Evolutionary conservation across 2,888 invertebrate species (phyloP).

Genomic region (Melangyna quadrimaculata): DNA sequence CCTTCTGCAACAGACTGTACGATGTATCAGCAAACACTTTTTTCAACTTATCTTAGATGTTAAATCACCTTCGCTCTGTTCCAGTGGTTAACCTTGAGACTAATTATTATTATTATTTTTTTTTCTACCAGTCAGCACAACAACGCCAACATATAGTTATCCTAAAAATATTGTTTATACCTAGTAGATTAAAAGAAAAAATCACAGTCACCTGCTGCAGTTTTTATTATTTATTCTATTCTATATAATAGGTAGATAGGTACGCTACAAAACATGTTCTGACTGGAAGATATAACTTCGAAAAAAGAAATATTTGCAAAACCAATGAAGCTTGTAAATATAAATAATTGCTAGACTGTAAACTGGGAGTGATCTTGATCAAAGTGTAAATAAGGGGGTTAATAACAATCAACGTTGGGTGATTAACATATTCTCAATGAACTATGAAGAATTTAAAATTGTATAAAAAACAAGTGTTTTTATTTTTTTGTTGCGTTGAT

Average conservation of each 20-base stretch:
- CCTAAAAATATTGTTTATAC: neutral
- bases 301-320: slow-evolving; percentile 33
- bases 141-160: slow-evolving; percentile 48
- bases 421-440: slow-evolving; percentile 61
- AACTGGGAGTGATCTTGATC: slow-evolving; percentile 53
- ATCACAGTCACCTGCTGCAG: slow-evolving; percentile 6
- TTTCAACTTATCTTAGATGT: slow-evolving; percentile 19
- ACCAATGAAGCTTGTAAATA: slow-evolving; percentile 58
- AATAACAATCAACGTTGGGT: slow-evolving; percentile 34
- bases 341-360: slow-evolving; percentile 48
- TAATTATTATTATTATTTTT: slow-evolving; percentile 23
- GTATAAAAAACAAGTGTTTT: neutral
- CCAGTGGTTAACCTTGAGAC: slow-evolving; percentile 48
- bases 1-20: slow-evolving; percentile 2
- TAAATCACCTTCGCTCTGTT: slow-evolving; percentile 30
- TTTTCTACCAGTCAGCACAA: slow-evolving; percentile 34
- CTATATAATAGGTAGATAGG: neutral
- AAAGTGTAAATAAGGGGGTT: slow-evolving; percentile 14
- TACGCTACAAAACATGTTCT: neutral
- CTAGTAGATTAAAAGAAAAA: neutral
- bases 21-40: neutral
- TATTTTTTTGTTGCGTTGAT: neutral
- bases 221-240: neutral
- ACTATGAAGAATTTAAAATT: slow-evolving; percentile 55
- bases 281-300: neutral